Evolutionary conservation across 2,888 invertebrate genomes (phyloP).

Genomic region (Steinernema hermaphroditum): DNA sequence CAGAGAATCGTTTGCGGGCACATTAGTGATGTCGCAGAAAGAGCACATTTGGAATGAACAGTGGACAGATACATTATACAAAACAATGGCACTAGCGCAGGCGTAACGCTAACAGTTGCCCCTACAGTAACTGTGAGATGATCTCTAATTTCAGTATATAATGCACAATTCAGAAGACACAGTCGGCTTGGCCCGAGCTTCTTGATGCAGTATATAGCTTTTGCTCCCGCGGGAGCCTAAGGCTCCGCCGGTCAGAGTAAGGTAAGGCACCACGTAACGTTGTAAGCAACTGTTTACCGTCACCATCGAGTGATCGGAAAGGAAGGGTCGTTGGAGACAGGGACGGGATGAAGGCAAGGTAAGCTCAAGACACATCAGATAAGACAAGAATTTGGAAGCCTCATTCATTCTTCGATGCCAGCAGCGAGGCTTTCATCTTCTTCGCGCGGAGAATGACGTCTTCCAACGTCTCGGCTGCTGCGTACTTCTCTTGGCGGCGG

Average conservation of each 20-base stretch:
- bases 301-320: conserved; percentile 26
- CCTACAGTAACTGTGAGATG: conserved; percentile 26
- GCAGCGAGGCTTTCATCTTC: conserved; percentile 69
- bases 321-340: background rate
- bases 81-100: conserved; percentile 11
- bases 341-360: conserved; percentile 8
- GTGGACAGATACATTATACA: background rate
- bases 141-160: background rate
- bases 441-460: conserved; percentile 92
- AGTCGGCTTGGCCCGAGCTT: background rate
- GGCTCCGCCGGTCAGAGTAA: background rate
- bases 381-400: background rate
- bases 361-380: conserved; percentile 19
- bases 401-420: conserved; percentile 2
- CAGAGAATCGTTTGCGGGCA: too few species aligned
- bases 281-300: conserved; percentile 26
- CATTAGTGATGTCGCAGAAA: too few species aligned
- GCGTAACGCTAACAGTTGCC: conserved; percentile 28
- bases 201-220: conserved; percentile 18
- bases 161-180: background rate
- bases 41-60: too few species aligned
- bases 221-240: background rate
- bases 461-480: conserved; percentile 94
- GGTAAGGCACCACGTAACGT: conserved; percentile 28
- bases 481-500: conserved; percentile 94